phyloP scores from a whole-genome alignment of 2,797 vertebrate genomes.

The Melanotaenia parkinsoni region DNA sequence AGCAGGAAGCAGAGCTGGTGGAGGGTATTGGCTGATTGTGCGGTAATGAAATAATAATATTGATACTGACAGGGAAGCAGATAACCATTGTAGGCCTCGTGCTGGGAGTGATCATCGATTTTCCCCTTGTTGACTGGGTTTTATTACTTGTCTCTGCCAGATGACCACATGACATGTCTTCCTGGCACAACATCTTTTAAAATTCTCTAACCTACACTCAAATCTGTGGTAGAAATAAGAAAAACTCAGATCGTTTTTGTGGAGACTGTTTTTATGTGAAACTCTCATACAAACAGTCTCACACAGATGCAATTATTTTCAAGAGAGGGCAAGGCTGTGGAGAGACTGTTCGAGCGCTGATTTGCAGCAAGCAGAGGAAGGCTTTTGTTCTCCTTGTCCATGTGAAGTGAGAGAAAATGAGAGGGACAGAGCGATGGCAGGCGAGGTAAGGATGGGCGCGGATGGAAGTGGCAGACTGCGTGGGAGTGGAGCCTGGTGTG shows the following conservation, averaged over 20 bases:
- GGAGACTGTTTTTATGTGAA: no score
- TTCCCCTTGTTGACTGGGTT: conserved; percentile 76
- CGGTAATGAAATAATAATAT: conserved; percentile 80
- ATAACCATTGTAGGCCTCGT: conserved; percentile 57
- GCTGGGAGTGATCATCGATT: conserved; percentile 80
- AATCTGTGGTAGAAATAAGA: conserved; percentile 7
- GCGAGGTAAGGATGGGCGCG: conserved; percentile 33
- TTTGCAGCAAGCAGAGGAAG: conserved; percentile 16
- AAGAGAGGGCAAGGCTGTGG: conserved; percentile 28
- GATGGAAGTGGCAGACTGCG: conserved; percentile 59
- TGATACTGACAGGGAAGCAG: conserved; percentile 66
- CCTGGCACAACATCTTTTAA: conserved; percentile 23
- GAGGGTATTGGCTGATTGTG: conserved; percentile 40
- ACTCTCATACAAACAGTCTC: background rate
- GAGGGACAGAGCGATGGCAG: conserved; percentile 22
- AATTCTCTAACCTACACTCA: conserved; percentile 3
- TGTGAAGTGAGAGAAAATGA: conserved; percentile 27
- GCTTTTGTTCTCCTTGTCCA: conserved; percentile 45
- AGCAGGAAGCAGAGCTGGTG: conserved; percentile 20
- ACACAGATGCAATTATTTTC: conserved; percentile 33
- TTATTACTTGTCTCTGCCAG: conserved; percentile 72
- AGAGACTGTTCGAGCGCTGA: conserved; percentile 34
- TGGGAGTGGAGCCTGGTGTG: conserved; percentile 56
- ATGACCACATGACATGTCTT: conserved; percentile 56
- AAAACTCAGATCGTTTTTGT: background rate